Evolutionary conservation across 2,888 invertebrate species (phyloP).

Genomic region (Mechanitis mazaeus): DNA sequence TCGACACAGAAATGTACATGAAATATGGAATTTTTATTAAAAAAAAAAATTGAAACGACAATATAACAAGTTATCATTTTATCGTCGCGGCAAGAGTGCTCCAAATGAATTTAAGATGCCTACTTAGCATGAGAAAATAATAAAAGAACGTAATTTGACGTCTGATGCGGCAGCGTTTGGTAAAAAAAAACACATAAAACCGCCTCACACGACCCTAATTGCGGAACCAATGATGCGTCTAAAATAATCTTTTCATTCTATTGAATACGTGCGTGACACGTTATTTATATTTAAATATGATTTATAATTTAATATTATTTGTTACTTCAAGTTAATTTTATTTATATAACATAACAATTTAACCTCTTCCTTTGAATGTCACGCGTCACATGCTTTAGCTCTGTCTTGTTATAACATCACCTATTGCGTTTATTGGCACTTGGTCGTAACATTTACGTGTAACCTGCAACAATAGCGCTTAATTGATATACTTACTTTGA

Average conservation of each 20-base stretch:
- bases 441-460: no score
- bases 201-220: slow-evolving; percentile 35
- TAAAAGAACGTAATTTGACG: slow-evolving; percentile 27
- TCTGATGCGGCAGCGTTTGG: slow-evolving; percentile 45
- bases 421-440: no score
- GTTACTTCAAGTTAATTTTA: no score
- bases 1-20: slow-evolving; percentile 1
- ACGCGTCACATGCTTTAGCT: no score
- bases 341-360: no score
- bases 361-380: no score
- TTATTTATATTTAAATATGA: slow-evolving; percentile 14
- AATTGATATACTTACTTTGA: no score
- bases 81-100: slow-evolving; percentile 20
- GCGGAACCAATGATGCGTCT: slow-evolving; percentile 37
- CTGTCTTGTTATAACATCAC: no score
- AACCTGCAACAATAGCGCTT: no score
- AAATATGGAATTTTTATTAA: background rate
- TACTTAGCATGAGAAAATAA: slow-evolving; percentile 30
- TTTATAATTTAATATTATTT: background rate
- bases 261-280: slow-evolving; percentile 11
- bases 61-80: slow-evolving; percentile 29
- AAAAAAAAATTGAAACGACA: slow-evolving; percentile 13
- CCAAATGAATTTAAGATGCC: slow-evolving; percentile 30
- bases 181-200: slow-evolving; percentile 16
- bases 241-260: slow-evolving; percentile 19